These are phyloP conservation scores for Leptobrachium leishanense DNA, from an alignment of 2,113 vertebrate species.

Conservation along the genomic window DNA sequence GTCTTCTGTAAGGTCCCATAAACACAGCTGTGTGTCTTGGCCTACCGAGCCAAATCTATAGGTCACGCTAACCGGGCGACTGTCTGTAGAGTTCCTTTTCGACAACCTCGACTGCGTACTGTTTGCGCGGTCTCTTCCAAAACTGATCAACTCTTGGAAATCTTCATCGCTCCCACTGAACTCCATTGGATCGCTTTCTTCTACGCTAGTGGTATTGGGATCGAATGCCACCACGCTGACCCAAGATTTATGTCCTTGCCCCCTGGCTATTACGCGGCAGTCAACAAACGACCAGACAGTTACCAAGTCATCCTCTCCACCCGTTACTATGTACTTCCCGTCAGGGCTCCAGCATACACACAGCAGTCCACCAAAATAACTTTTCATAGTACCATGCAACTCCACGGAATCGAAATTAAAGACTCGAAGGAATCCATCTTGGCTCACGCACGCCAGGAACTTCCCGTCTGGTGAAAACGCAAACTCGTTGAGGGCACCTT, in stretches of 20 bases:
- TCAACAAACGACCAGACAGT: constrained; percentile 96
- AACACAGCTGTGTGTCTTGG: constrained; percentile 94
- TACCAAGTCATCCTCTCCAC: constrained; percentile 96
- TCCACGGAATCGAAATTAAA: constrained; percentile 95
- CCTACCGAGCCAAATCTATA: constrained; percentile 97
- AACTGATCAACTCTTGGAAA: constrained; percentile 89
- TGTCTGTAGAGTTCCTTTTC: constrained; percentile 96
- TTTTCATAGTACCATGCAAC: constrained; percentile 96
- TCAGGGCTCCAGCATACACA: constrained; percentile 99
- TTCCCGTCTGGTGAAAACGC: constrained; percentile 97
- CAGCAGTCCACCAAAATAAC: constrained; percentile 96
- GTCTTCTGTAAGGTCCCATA: constrained; percentile 98
- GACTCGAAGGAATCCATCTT: constrained; percentile 95
- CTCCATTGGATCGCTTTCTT: constrained; percentile 90
- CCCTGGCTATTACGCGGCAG: constrained; percentile 91
- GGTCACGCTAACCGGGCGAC: constrained; percentile 90
- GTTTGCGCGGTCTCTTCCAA: constrained; percentile 87
- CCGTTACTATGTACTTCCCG: constrained; percentile 93
- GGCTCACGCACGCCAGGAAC: constrained; percentile 92
- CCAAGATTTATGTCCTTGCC: constrained; percentile 97
- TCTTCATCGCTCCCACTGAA: constrained; percentile 97
- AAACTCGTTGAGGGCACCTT: constrained; percentile 96
- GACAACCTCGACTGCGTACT: constrained; percentile 92
- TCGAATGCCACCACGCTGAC: constrained; percentile 97
- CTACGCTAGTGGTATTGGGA: constrained; percentile 94